Conservation (phyloP, 2,888 invertebrate genomes). For the Digitonthophagus gazella region DNA sequence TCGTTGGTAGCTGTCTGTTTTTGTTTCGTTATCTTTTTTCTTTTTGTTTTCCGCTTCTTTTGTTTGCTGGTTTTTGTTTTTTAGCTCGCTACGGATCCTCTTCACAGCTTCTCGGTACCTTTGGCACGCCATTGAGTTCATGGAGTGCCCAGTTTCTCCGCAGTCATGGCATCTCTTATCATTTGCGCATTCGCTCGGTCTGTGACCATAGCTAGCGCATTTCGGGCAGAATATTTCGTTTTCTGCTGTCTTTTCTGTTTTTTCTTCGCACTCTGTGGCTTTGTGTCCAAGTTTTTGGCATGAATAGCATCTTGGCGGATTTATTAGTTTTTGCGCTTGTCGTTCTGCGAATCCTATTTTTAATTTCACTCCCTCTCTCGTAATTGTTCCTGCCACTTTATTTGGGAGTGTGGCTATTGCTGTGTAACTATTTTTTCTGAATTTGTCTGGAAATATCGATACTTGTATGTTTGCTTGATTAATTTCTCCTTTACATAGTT, state of each 20-base stretch:
- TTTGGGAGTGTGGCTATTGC: not conserved
- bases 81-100: not conserved
- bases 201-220: not conserved
- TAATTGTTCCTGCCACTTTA: not conserved
- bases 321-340: no score
- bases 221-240: not conserved
- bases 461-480: no score
- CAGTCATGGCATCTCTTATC: not conserved
- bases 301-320: no score
- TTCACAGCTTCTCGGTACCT: not conserved
- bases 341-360: no score
- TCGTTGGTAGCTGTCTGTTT: not conserved
- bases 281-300: not conserved
- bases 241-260: not conserved
- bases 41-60: no score
- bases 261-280: not conserved
- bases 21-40: not conserved
- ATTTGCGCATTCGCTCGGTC: not conserved
- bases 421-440: no score
- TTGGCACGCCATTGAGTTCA: not conserved
- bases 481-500: no score
- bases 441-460: no score
- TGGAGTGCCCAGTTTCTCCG: not conserved
- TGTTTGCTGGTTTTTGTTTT: no score
- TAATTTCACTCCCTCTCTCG: no score